Evolutionary conservation across 64 coral and sea anemone genomes (phyloP), one percentile per base, ranked within the genome.

Genomic region (Exaiptasia diaphana): DNA sequence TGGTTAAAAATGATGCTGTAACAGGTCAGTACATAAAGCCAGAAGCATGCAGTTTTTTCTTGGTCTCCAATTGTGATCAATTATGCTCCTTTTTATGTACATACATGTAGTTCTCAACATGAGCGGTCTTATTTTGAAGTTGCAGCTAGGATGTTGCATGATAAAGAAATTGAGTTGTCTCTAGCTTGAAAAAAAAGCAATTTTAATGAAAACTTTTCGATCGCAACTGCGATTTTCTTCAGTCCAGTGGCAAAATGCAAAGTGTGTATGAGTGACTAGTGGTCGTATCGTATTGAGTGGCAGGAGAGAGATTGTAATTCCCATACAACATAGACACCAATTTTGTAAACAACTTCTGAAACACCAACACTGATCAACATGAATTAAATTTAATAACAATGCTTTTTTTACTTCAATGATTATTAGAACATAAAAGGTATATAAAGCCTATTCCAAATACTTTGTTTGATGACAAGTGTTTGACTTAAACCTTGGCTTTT

Each of bases 1-100:
- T 89, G 3, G 53, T 83, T 11, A 82, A 82, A 25, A 94, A 80
- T 85, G 91, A 94, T 29, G 80, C 80, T 33, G 67, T 63, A 10
- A 7, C 2, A 79, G 85, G 91, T 91, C 20, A 80, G 89, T n/a
- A 10, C n/a, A n/a, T n/a, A n/a, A n/a, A n/a, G n/a, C n/a, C n/a
- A n/a, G n/a, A n/a, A n/a, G n/a, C n/a, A n/a, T n/a, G n/a, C n/a
- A n/a, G n/a, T n/a, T n/a, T n/a, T n/a, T n/a, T n/a, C n/a, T 64
- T 7, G 0, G 46, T 32, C 25, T 18, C 2, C 3, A 67, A 29
- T 25, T 14, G 23, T 3, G n/a, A 3, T 33, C 21, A 25, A 14
- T 25, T 65, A 65, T 14, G n/a, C 15, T 30, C 38, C 30, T 9
- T 50, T 17, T 49, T 24, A 13, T 75, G 21, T 17, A 0, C 17